These are phyloP conservation scores for Polietes domitor DNA, from an alignment of 2,888 invertebrate species.

Conservation along the genomic window DNA sequence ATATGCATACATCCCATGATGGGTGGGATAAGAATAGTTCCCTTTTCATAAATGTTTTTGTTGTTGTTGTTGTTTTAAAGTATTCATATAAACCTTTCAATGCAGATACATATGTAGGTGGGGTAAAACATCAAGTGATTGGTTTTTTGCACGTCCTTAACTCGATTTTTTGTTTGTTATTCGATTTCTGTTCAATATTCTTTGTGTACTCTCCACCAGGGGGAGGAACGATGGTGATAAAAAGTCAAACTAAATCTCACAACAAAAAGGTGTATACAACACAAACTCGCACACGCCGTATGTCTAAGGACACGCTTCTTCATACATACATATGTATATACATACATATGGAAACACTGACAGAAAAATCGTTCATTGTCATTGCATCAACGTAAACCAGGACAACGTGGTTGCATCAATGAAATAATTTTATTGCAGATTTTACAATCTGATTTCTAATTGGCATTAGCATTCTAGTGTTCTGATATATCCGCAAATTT, in stretches of 20 bases:
- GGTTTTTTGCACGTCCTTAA: neutral
- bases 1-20: too few species aligned
- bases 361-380: too few species aligned
- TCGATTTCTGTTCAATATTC: neutral
- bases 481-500: too few species aligned
- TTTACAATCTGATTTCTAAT: too few species aligned
- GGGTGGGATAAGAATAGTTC: too few species aligned
- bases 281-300: too few species aligned
- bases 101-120: neutral
- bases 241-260: constrained; percentile 11
- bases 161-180: neutral
- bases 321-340: neutral
- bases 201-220: neutral
- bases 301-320: neutral
- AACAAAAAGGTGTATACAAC: neutral
- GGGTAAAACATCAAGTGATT: neutral
- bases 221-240: neutral
- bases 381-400: too few species aligned
- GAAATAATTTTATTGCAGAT: too few species aligned
- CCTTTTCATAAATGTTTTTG: too few species aligned
- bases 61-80: neutral
- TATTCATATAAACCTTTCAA: neutral
- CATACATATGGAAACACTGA: neutral
- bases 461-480: too few species aligned
- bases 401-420: too few species aligned